phyloP scores from a whole-genome alignment of 1,140 invertebrate genomes.

The Dreissena polymorpha region DNA sequence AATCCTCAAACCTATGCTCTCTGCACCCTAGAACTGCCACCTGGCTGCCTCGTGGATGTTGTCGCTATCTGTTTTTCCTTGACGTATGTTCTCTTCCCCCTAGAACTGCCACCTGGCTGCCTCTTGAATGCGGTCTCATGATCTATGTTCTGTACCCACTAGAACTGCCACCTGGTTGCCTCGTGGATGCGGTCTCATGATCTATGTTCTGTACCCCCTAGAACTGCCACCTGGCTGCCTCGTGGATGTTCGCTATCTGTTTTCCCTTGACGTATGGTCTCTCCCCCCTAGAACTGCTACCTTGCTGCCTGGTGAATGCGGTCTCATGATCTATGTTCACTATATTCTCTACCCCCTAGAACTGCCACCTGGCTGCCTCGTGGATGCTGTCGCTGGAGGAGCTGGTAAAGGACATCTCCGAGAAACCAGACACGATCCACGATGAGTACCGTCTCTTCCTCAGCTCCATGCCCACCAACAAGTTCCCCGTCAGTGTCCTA shows the following conservation, averaged over 20 bases:
- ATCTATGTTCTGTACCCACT: no score
- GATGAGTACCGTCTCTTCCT: constrained; percentile 79
- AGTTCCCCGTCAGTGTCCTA: constrained; percentile 79
- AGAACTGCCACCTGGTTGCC: no score
- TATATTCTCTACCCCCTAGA: constrained; percentile 67
- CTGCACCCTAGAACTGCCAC: constrained; percentile 77
- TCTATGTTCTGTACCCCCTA: constrained; percentile 54
- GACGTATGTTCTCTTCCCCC: no score
- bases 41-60: constrained; percentile 80
- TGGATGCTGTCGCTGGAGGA: constrained; percentile 80
- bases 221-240: constrained; percentile 80
- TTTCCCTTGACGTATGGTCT: no score
- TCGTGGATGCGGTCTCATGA: no score
- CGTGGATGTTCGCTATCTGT: constrained; percentile 80
- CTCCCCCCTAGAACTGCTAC: no score
- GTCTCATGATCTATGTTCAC: no score
- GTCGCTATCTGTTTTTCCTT: no score
- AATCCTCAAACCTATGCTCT: no score
- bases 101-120: constrained; percentile 80
- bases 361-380: constrained; percentile 80
- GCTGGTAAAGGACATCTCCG: constrained; percentile 75
- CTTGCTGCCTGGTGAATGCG: no score
- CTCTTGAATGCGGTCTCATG: constrained; percentile 81
- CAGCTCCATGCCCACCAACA: constrained; percentile 79
- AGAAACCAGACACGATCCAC: constrained; percentile 76